Evolutionary conservation across 2,888 invertebrate genomes (phyloP).

Genomic region (Heliconius erato): DNA sequence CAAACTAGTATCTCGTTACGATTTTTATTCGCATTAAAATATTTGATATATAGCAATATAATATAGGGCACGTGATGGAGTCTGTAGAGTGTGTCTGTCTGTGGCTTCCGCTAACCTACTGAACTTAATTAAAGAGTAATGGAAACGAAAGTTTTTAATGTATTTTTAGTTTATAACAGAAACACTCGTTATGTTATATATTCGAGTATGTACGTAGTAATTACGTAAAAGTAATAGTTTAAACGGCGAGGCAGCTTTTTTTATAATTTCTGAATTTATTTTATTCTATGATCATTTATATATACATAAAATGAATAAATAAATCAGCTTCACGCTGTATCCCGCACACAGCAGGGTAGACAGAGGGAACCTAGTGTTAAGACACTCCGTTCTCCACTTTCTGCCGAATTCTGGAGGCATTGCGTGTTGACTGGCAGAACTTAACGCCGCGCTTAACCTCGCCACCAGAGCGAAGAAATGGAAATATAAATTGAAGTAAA

Average conservation of each 20-base stretch:
- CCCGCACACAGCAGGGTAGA: too few relatives aligned
- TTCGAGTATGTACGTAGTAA: neutral
- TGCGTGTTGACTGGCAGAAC: too few relatives aligned
- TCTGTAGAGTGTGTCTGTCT: neutral
- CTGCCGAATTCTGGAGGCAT: too few relatives aligned
- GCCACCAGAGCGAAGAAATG: too few relatives aligned
- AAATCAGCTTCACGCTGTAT: too few relatives aligned
- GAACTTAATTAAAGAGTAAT: slow-evolving; percentile 1
- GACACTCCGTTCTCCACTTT: too few relatives aligned
- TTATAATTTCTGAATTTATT: neutral
- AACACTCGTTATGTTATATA: too few relatives aligned
- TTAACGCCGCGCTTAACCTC: too few relatives aligned
- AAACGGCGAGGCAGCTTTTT: neutral
- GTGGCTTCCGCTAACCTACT: slow-evolving; percentile 5
- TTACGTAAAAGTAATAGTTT: neutral
- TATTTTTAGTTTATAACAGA: neutral
- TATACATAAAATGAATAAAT: too few relatives aligned
- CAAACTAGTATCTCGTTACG: neutral
- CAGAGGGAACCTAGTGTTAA: too few relatives aligned
- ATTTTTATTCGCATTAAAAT: neutral
- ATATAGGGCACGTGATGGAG: neutral
- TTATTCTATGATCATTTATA: neutral
- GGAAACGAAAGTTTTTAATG: neutral
- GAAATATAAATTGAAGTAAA: too few relatives aligned
- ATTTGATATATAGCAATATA: neutral